A percentile compares a stretch with the other conserved stretches of the same genome.
These are phyloP conservation scores for Matsumurasca onukii DNA, from an alignment of 1,140 invertebrate species.

Conservation along the genomic window DNA sequence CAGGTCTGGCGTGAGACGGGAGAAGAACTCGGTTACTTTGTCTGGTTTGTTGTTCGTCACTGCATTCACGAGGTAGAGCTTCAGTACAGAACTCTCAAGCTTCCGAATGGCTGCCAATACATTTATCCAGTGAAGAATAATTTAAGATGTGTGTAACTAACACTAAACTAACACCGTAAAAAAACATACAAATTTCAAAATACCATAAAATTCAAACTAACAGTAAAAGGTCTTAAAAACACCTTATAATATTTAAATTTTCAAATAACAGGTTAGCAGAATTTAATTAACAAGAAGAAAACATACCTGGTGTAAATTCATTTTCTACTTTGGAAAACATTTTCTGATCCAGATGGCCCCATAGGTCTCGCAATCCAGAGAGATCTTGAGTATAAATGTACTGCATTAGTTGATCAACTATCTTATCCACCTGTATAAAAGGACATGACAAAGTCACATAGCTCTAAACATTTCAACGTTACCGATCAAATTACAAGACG, in stretches of 20 bases:
- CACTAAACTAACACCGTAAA: not conserved
- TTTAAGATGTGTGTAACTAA: not conserved
- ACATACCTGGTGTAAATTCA: constrained; percentile 69
- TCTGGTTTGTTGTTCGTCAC: constrained; percentile 77
- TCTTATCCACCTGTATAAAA: constrained; percentile 73
- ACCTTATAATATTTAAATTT: too few relatives aligned
- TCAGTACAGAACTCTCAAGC: constrained; percentile 84
- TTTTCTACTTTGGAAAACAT: constrained; percentile 86
- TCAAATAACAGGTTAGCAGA: too few relatives aligned
- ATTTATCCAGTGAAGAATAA: constrained; percentile 1
- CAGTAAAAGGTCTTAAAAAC: too few relatives aligned
- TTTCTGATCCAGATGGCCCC: constrained; percentile 82
- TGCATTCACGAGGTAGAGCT: constrained; percentile 88
- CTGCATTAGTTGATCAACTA: constrained; percentile 82
- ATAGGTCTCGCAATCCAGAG: constrained; percentile 73
- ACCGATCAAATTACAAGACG: too few relatives aligned
- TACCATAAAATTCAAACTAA: too few relatives aligned
- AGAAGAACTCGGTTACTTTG: constrained; percentile 88
- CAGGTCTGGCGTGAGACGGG: constrained; percentile 81
- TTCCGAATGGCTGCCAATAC: constrained; percentile 74
- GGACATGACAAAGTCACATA: not conserved
- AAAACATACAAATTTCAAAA: not conserved
- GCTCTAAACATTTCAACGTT: too few relatives aligned
- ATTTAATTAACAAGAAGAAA: too few relatives aligned
- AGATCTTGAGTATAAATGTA: constrained; percentile 80